These are phyloP conservation scores for Amblyraja radiata DNA, from an alignment of 2,797 vertebrate genomes.

Conservation along the genomic window DNA sequence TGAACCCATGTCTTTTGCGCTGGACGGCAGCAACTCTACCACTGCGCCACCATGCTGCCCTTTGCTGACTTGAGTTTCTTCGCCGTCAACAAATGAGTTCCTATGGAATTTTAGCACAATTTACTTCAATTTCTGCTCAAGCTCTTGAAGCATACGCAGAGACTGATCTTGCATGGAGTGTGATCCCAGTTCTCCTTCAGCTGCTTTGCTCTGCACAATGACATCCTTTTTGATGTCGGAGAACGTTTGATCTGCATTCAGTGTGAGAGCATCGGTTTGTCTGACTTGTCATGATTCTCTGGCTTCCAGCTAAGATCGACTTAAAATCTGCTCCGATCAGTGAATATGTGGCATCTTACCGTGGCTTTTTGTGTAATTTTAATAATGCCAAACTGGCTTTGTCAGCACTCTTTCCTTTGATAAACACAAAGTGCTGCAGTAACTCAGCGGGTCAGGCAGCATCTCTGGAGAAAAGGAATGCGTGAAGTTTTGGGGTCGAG, in stretches of 20 bases:
- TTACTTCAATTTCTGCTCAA: neutral
- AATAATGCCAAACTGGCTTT: neutral
- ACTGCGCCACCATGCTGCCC: too few species aligned
- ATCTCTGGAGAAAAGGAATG: too few species aligned
- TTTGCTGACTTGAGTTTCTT: too few species aligned
- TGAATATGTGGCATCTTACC: neutral
- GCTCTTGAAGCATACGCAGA: neutral
- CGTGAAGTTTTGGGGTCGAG: too few species aligned
- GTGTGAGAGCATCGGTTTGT: neutral
- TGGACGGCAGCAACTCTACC: too few species aligned
- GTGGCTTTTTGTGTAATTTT: neutral
- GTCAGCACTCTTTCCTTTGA: neutral
- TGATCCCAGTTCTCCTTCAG: neutral
- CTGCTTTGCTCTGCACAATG: neutral
- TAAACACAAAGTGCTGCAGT: too few species aligned
- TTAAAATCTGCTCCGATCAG: neutral
- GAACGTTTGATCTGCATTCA: neutral
- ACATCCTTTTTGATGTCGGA: neutral
- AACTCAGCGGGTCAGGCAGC: too few species aligned
- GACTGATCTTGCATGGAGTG: neutral
- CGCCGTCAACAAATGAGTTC: neutral
- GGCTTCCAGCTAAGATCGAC: constrained; percentile 8
- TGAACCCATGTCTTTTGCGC: too few species aligned
- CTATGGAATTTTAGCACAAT: neutral
- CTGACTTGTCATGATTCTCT: neutral